A percentile compares a stretch with the other conserved stretches of the same genome.
Conservation (phyloP, 2,113 vertebrate species). For the Microcebus murinus region DNA sequence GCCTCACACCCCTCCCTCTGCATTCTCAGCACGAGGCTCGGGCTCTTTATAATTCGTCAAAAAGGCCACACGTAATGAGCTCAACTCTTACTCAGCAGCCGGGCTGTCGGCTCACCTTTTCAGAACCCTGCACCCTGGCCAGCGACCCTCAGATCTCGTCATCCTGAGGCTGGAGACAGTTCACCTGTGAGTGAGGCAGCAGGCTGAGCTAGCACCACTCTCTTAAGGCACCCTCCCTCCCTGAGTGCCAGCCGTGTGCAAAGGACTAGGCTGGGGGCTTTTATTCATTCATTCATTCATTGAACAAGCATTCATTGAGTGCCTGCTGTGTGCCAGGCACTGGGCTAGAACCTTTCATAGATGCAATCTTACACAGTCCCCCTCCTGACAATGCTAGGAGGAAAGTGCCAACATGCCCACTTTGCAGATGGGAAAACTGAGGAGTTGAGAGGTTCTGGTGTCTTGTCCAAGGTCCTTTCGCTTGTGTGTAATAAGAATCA, state of each 20-base stretch:
- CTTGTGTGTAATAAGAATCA: not conserved
- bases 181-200: not conserved
- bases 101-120: conserved; percentile 4
- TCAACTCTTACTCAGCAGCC: not conserved
- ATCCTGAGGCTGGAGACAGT: not conserved
- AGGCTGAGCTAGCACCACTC: not conserved
- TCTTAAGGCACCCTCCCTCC: not conserved
- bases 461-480: not conserved
- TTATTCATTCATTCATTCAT: not conserved
- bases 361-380: no score
- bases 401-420: not conserved
- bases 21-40: conserved; percentile 51
- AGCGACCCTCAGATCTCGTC: conserved; percentile 24
- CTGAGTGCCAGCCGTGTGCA: not conserved
- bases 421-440: not conserved
- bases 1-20: conserved; percentile 15
- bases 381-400: not conserved
- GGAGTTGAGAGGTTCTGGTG: not conserved
- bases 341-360: not conserved
- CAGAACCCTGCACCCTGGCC: not conserved
- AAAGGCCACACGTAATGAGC: conserved; percentile 72
- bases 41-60: conserved; percentile 81
- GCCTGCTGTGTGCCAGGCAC: not conserved
- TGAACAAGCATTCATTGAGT: not conserved
- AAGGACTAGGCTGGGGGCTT: not conserved